A percentile compares a stretch with the other conserved stretches of the same genome.
These are phyloP conservation scores for Cataglyphis livida DNA, from an alignment of 2,888 invertebrate genomes.

Conservation along the genomic window DNA sequence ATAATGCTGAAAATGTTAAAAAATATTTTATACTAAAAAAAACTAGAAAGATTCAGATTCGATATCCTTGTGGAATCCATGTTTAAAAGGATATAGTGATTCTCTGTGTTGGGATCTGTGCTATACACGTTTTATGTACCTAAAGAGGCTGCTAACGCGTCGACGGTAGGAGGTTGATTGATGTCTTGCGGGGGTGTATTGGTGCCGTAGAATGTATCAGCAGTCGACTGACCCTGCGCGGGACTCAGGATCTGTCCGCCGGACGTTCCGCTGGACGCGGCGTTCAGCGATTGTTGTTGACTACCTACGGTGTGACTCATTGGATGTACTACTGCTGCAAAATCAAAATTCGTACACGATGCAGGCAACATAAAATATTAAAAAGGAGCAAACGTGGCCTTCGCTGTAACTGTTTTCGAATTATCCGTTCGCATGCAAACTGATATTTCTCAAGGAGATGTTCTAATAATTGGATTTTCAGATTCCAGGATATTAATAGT, in stretches of 20 bases:
- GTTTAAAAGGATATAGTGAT: background rate
- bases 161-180: slow-evolving; percentile 82
- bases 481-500: background rate
- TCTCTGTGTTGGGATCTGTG: background rate
- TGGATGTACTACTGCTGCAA: slow-evolving; percentile 83
- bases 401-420: slow-evolving; percentile 61
- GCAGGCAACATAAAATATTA: slow-evolving; percentile 64
- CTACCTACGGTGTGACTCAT: slow-evolving; percentile 82
- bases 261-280: slow-evolving; percentile 77
- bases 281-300: slow-evolving; percentile 81
- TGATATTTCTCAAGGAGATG: slow-evolving; percentile 8
- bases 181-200: slow-evolving; percentile 84
- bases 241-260: slow-evolving; percentile 82
- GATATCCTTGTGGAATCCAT: background rate
- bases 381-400: slow-evolving; percentile 38
- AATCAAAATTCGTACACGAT: slow-evolving; percentile 72
- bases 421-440: background rate
- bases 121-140: slow-evolving; percentile 68
- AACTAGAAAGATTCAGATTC: background rate
- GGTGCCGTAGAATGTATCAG: slow-evolving; percentile 82
- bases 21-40: background rate
- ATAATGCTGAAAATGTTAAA: background rate
- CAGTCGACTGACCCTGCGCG: slow-evolving; percentile 80
- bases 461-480: background rate
- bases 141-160: slow-evolving; percentile 81